Conservation (phyloP, 2,797 vertebrate genomes). For the Platyrinchus mystaceus region DNA sequence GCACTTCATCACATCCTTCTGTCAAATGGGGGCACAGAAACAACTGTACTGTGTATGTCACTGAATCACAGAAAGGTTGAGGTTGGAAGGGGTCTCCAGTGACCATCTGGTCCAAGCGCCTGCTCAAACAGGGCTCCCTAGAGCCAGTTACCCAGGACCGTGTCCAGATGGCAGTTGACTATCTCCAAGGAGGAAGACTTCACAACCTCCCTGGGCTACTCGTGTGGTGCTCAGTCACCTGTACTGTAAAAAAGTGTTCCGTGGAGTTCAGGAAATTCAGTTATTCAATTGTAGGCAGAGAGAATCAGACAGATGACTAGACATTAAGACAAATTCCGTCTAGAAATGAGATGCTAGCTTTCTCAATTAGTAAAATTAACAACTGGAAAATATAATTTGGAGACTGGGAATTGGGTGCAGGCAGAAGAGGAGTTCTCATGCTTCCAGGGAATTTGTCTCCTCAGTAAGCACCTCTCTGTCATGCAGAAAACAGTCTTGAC, state of each 20-base stretch:
- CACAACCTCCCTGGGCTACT: not conserved
- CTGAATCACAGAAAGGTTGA: not conserved
- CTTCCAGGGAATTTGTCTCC: not conserved
- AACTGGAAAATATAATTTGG: not conserved
- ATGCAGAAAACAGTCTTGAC: not conserved
- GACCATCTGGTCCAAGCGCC: not conserved
- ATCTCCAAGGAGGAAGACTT: not conserved
- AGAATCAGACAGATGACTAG: not conserved
- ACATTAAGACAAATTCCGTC: not conserved
- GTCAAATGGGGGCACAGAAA: not conserved
- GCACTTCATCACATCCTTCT: not conserved
- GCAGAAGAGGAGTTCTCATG: not conserved
- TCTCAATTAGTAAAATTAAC: not conserved
- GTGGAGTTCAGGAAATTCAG: not conserved
- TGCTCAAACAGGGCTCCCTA: not conserved
- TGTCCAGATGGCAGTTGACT: not conserved
- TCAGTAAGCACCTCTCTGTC: not conserved
- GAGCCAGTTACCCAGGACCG: not conserved
- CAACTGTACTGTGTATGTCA: fast-evolving
- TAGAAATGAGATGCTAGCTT: not conserved
- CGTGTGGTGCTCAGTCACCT: not conserved
- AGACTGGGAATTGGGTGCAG: not conserved
- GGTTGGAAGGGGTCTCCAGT: not conserved
- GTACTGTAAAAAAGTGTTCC: not conserved
- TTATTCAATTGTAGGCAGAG: not conserved